Percentiles rank a stretch among this genome's conserved stretches.
These are phyloP conservation scores for Calephelis perditalis DNA, from an alignment of 2,888 invertebrate species.

Conservation along the genomic window DNA sequence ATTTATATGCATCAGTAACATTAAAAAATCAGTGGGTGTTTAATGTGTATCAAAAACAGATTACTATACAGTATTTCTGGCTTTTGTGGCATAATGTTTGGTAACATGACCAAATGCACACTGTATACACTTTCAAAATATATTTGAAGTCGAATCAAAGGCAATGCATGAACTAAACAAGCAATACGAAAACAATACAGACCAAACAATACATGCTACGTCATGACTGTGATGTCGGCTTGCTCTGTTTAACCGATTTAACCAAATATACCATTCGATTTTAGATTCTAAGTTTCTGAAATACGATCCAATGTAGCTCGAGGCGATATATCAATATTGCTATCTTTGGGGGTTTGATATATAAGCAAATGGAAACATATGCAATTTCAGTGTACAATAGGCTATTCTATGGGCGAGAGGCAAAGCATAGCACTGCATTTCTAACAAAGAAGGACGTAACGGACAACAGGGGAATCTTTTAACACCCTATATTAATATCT, in stretches of 20 bases:
- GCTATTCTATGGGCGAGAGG: slow-evolving; percentile 24
- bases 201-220: slow-evolving; percentile 32
- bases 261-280: not conserved
- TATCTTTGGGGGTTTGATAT: slow-evolving; percentile 23
- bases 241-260: slow-evolving; percentile 17
- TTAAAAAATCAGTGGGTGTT: no score
- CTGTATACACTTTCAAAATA: slow-evolving; percentile 19
- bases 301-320: not conserved
- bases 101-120: slow-evolving; percentile 18
- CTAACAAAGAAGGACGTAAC: slow-evolving; percentile 1
- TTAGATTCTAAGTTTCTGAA: not conserved
- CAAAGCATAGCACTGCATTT: slow-evolving; percentile 22
- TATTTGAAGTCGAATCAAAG: slow-evolving; percentile 25
- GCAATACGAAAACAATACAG: slow-evolving; percentile 29
- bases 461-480: not conserved
- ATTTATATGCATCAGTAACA: no score
- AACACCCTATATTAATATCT: no score
- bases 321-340: not conserved
- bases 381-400: slow-evolving; percentile 31
- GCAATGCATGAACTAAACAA: slow-evolving; percentile 27
- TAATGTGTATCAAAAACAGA: no score
- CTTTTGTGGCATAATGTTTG: no score
- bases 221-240: slow-evolving; percentile 30
- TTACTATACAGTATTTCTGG: no score
- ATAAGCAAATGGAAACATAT: slow-evolving; percentile 32